Evolutionary conservation across 2,113 vertebrate species (phyloP).

Genomic region (Pangasianodon gigas): DNA sequence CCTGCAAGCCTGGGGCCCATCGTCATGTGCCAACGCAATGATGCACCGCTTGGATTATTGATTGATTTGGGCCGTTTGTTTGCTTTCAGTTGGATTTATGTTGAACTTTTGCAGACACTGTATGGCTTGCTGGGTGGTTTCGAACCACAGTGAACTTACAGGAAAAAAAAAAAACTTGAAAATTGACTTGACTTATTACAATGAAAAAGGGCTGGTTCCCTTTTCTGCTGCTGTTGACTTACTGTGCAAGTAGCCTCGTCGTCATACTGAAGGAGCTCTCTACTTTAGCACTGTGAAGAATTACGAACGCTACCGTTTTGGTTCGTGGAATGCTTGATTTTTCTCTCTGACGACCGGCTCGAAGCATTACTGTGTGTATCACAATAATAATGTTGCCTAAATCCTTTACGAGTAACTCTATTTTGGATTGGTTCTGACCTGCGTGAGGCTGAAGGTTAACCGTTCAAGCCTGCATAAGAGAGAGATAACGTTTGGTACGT

Average conservation of each 20-base stretch:
- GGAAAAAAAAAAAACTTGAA: conserved; percentile 19
- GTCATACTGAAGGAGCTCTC: conserved; percentile 54
- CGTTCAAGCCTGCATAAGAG: background rate
- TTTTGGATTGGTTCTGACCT: background rate
- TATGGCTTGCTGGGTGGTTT: conserved; percentile 32
- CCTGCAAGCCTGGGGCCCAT: conserved; percentile 21
- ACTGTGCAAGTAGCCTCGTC: conserved; percentile 56
- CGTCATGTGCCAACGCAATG: conserved; percentile 39
- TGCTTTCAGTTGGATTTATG: conserved; percentile 45
- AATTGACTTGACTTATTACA: conserved; percentile 26
- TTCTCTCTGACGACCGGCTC: background rate
- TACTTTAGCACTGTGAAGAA: conserved; percentile 56
- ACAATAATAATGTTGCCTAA: background rate
- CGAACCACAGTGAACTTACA: conserved; percentile 43
- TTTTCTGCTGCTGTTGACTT: conserved; percentile 53
- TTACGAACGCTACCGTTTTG: conserved; percentile 37
- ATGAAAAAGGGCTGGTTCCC: conserved; percentile 65
- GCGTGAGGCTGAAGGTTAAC: conserved; percentile 1
- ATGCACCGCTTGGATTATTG: conserved; percentile 49
- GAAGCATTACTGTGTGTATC: conserved; percentile 19
- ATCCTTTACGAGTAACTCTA: conserved; percentile 5
- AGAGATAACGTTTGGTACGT: background rate
- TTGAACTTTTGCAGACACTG: conserved; percentile 34
- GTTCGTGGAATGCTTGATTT: conserved; percentile 49
- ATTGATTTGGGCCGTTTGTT: conserved; percentile 54